Evolutionary conservation across 1,140 invertebrate genomes (phyloP).

Genomic region (Diorhabda carinulata): DNA sequence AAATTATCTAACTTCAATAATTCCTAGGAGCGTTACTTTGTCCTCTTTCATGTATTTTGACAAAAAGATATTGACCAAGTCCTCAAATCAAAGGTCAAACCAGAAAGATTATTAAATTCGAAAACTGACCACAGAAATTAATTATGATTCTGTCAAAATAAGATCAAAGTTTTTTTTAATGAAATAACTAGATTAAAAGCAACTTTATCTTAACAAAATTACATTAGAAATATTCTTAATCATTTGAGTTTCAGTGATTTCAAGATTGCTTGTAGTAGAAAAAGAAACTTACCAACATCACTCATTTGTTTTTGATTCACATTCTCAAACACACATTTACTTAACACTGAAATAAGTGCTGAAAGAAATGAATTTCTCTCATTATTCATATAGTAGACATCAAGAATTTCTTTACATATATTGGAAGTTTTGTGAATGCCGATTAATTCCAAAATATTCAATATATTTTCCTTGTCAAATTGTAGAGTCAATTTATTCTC

Average conservation of each 20-base stretch:
- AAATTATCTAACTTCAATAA: too few relatives aligned
- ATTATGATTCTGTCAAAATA: too few relatives aligned
- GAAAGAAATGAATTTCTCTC: conserved; percentile 23
- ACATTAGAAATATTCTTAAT: too few relatives aligned
- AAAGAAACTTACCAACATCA: neutral
- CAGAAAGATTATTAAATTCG: too few relatives aligned
- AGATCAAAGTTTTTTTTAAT: neutral
- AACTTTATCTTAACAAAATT: too few relatives aligned
- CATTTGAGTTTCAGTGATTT: too few relatives aligned
- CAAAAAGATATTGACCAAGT: too few relatives aligned
- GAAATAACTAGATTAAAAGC: neutral
- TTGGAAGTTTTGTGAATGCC: conserved; percentile 28
- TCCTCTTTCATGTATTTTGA: too few relatives aligned
- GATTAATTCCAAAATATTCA: conserved; percentile 32
- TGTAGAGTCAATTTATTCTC: conserved; percentile 4
- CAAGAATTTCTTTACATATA: conserved; percentile 22
- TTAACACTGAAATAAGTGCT: conserved; percentile 21
- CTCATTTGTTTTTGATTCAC: neutral
- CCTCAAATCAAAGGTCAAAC: too few relatives aligned
- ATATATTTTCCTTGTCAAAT: conserved; percentile 24
- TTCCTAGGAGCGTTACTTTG: too few relatives aligned
- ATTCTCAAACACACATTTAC: neutral
- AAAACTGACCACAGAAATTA: too few relatives aligned
- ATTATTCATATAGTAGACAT: conserved; percentile 24
- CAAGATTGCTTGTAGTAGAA: too few relatives aligned